These are phyloP conservation scores for Holotrichia oblita DNA, from an alignment of 1,140 invertebrate species.

Conservation along the genomic window DNA sequence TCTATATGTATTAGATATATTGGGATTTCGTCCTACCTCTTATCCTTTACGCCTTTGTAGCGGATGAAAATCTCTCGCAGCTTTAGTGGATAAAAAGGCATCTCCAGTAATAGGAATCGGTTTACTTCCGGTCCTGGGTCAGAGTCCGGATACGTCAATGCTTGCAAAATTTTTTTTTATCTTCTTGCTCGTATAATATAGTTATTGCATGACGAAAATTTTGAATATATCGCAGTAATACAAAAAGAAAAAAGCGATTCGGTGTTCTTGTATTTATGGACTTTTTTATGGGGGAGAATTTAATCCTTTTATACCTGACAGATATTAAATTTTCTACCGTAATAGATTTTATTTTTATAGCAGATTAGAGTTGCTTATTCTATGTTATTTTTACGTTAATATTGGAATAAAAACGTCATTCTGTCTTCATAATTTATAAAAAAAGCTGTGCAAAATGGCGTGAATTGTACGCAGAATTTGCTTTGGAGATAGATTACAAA, in stretches of 20 bases:
- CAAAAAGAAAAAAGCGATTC: neutral
- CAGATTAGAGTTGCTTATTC: no score
- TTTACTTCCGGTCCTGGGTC: neutral
- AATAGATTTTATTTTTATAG: no score
- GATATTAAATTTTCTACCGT: no score
- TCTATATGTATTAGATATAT: neutral
- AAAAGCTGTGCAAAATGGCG: no score
- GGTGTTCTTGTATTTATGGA: no score
- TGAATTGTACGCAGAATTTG: no score
- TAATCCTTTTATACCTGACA: no score
- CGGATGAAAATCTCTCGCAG: neutral
- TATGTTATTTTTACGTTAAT: no score
- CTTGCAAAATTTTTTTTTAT: neutral
- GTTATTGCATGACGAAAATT: neutral
- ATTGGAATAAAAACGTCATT: no score
- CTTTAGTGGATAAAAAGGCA: neutral
- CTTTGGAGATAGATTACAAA: no score
- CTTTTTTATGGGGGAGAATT: no score
- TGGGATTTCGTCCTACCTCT: neutral
- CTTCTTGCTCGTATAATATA: neutral
- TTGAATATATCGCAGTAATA: neutral
- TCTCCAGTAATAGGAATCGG: neutral
- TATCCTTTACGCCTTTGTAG: neutral
- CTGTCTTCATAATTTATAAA: no score
- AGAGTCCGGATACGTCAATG: neutral